Conservation (phyloP, 2,888 invertebrate genomes). For the Dexiosoma caninum region DNA sequence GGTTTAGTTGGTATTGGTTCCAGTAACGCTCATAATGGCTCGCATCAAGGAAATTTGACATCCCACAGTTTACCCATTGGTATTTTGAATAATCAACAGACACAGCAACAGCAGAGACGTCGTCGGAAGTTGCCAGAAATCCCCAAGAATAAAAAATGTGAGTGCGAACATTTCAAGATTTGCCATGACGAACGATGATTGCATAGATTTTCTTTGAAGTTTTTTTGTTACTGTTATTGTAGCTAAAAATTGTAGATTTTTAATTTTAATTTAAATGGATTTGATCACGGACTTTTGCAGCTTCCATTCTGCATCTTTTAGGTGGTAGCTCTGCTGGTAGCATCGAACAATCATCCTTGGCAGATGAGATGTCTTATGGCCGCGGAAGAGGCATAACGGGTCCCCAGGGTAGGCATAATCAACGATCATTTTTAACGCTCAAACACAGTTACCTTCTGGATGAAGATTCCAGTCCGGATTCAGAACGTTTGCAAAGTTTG, state of each 20-base stretch:
- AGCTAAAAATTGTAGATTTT: conserved; percentile 42
- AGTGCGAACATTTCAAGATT: conserved; percentile 73
- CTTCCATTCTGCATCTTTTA: conserved; percentile 81
- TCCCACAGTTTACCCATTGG: conserved; percentile 58
- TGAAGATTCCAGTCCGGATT: conserved; percentile 91
- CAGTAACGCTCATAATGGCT: conserved; percentile 55
- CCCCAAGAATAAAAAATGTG: conserved; percentile 92
- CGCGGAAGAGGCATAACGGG: conserved; percentile 67
- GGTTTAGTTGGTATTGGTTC: conserved; percentile 73
- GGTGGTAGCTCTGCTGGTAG: conserved; percentile 66
- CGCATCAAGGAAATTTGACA: conserved; percentile 64
- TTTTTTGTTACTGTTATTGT: background rate
- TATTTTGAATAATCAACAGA: conserved; percentile 43
- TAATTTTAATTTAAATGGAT: conserved; percentile 60
- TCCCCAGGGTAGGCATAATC: conserved; percentile 73
- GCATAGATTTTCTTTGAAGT: background rate
- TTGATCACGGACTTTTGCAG: conserved; percentile 78
- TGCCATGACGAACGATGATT: background rate
- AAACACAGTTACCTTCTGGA: conserved; percentile 87
- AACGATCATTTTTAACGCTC: conserved; percentile 82
- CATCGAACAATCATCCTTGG: conserved; percentile 80
- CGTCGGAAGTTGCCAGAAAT: conserved; percentile 92
- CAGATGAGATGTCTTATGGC: conserved; percentile 73
- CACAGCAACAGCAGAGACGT: conserved; percentile 80
- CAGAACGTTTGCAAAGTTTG: conserved; percentile 86